A percentile compares a stretch with the other conserved stretches of the same genome.
Evolutionary conservation across 2,797 vertebrate genomes (phyloP).

Genomic region (Coccyzus lansbergi): DNA sequence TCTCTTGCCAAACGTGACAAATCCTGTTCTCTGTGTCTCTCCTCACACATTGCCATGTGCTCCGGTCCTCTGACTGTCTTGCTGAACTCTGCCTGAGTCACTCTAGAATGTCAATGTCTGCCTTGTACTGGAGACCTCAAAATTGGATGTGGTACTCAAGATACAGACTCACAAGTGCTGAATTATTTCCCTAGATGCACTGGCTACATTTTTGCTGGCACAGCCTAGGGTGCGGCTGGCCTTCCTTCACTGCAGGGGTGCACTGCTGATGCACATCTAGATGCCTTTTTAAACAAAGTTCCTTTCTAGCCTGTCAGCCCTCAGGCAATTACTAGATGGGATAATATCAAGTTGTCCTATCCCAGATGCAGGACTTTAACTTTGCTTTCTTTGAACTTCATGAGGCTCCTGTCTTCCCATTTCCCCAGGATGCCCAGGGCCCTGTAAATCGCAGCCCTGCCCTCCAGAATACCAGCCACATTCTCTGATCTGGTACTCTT

Average conservation of each 20-base stretch:
- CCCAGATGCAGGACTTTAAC: neutral
- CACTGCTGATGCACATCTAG: neutral
- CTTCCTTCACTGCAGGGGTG: neutral
- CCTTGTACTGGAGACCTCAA: neutral
- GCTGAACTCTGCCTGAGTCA: neutral
- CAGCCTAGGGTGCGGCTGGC: neutral
- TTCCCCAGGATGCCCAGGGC: neutral
- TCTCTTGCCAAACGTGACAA: neutral
- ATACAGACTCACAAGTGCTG: neutral
- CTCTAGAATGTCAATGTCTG: neutral
- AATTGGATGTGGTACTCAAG: neutral
- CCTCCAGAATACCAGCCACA: neutral
- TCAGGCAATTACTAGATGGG: neutral
- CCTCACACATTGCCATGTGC: neutral
- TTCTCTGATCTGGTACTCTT: neutral
- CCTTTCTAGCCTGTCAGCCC: neutral
- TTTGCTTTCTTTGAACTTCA: neutral
- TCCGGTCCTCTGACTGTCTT: neutral
- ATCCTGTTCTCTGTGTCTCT: neutral
- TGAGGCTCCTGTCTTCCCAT: neutral
- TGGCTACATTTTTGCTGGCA: neutral
- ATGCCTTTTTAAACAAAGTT: neutral
- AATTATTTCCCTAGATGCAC: neutral
- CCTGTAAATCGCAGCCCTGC: neutral
- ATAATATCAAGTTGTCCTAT: neutral